Percentiles rank a stretch among this genome's conserved stretches.
These are phyloP conservation scores for Cololabis saira DNA, from an alignment of 2,113 vertebrate species.

Conservation along the genomic window DNA sequence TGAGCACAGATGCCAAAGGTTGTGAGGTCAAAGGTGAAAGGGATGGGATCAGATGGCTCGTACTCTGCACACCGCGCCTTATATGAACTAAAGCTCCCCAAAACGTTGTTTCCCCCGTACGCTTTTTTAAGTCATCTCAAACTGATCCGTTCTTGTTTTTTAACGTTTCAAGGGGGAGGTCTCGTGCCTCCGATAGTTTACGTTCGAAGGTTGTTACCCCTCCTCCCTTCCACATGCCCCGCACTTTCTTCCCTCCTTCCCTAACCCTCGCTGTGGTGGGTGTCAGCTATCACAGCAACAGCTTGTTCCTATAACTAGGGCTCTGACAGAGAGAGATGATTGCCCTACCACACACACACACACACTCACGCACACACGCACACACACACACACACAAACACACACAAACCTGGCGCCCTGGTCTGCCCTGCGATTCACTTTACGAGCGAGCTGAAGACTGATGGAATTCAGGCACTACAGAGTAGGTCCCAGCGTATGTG, in stretches of 20 bases:
- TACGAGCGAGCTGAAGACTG: slow-evolving; percentile 81
- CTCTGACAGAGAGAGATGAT: slow-evolving; percentile 78
- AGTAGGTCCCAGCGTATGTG: slow-evolving; percentile 20
- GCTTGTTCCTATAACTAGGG: slow-evolving; percentile 86
- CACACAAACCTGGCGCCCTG: slow-evolving; percentile 49
- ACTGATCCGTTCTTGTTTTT: slow-evolving; percentile 26
- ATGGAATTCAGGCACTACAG: slow-evolving; percentile 78
- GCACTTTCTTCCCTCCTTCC: slow-evolving; percentile 29
- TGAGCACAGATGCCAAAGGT: slow-evolving; percentile 87
- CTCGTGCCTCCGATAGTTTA: slow-evolving; percentile 28
- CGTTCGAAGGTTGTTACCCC: slow-evolving; percentile 27
- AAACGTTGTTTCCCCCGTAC: slow-evolving; percentile 31
- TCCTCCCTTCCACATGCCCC: slow-evolving; percentile 30
- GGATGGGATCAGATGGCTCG: slow-evolving; percentile 82
- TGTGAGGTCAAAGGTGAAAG: slow-evolving; percentile 80
- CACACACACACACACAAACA: slow-evolving; percentile 53
- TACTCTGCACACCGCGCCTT: slow-evolving; percentile 52
- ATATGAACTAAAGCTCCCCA: slow-evolving; percentile 46
- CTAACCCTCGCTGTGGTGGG: slow-evolving; percentile 69
- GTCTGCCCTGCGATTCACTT: slow-evolving; percentile 64
- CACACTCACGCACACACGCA: slow-evolving; percentile 39
- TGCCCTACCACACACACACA: slow-evolving; percentile 66
- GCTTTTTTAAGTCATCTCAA: slow-evolving; percentile 12
- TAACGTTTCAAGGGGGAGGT: slow-evolving; percentile 23
- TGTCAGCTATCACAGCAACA: slow-evolving; percentile 86